Evolutionary conservation across 2,113 vertebrate genomes (phyloP).

Genomic region (Panthera leo): DNA sequence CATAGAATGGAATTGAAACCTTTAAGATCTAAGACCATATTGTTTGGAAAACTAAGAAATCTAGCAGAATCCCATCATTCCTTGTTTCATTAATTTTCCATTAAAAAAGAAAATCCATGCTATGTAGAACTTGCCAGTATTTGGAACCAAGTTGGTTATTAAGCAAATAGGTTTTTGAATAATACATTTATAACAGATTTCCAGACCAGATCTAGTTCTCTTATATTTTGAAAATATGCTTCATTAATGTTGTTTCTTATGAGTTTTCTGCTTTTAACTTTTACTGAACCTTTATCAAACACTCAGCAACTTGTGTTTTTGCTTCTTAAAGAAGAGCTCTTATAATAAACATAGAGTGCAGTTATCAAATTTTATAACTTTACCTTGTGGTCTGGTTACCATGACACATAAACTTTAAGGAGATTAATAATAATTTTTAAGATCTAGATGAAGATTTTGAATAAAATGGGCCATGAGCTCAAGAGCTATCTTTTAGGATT

Average conservation of each 20-base stretch:
- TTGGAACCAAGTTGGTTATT: not conserved
- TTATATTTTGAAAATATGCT: not conserved
- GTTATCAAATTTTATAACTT: not conserved
- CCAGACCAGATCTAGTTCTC: not conserved
- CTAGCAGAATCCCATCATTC: not conserved
- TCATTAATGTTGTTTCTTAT: not conserved
- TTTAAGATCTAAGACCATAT: not conserved
- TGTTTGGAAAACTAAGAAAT: slow-evolving; percentile 3
- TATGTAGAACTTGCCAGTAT: not conserved
- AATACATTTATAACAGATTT: not conserved
- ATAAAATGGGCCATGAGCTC: not conserved
- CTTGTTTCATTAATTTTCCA: slow-evolving; percentile 21
- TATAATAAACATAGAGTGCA: not conserved
- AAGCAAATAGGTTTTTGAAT: not conserved
- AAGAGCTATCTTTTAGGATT: not conserved
- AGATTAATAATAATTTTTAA: not conserved
- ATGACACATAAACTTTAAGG: not conserved
- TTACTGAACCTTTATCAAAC: not conserved
- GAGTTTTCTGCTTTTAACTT: not conserved
- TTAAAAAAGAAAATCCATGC: not conserved
- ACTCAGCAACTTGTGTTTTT: not conserved
- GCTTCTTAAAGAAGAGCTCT: not conserved
- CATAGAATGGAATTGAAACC: not conserved
- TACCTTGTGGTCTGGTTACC: not conserved
- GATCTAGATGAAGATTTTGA: not conserved